Evolutionary conservation across 2,888 invertebrate species (phyloP).

Genomic region (Sericinus montela): DNA sequence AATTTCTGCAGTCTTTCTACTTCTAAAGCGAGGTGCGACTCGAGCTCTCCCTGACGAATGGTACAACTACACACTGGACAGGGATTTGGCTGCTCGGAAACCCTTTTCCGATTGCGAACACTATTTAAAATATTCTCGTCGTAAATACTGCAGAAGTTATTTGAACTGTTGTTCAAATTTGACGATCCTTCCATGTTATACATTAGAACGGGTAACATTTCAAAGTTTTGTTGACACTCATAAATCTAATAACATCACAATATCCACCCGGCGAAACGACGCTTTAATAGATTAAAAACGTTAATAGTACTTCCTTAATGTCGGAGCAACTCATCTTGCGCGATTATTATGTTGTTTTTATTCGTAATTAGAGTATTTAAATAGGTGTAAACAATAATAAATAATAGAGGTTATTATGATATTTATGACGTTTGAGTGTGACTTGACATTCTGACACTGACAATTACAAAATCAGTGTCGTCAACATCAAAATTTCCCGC

Average conservation of each 20-base stretch:
- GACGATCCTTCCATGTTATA: constrained; percentile 70
- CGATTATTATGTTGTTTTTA: constrained; percentile 27
- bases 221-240: constrained; percentile 43
- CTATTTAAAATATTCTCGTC: constrained; percentile 67
- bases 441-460: no score
- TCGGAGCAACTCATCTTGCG: constrained; percentile 54
- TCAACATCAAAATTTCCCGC: no score
- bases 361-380: constrained; percentile 10
- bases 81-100: constrained; percentile 82
- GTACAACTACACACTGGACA: constrained; percentile 95
- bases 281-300: constrained; percentile 28
- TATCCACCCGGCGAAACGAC: constrained; percentile 36
- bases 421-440: no score
- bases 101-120: constrained; percentile 80
- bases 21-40: constrained; percentile 89
- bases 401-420: not conserved
- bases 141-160: constrained; percentile 37
- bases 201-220: constrained; percentile 69
- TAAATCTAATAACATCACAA: constrained; percentile 68
- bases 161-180: constrained; percentile 43
- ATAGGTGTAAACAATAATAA: constrained; percentile 26
- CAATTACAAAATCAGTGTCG: no score
- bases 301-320: constrained; percentile 46
- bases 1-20: constrained; percentile 72
- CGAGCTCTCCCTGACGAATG: constrained; percentile 89